Conservation (phyloP, 2,797 vertebrate genomes). For the Hippocampus kuda region DNA sequence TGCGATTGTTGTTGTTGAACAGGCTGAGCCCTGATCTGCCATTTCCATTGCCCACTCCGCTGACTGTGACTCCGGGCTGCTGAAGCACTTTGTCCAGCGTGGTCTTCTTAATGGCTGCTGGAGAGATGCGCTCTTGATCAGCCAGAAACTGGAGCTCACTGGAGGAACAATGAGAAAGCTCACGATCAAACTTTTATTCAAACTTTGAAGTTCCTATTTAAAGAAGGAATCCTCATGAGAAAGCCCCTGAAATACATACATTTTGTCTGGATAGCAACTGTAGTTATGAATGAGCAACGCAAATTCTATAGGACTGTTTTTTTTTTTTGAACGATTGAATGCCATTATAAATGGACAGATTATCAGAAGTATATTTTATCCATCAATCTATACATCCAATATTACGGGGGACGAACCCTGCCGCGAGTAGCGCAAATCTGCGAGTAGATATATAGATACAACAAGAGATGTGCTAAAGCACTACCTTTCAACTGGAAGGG, state of each 20-base stretch:
- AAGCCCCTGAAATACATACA: not conserved
- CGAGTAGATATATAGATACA: too few species aligned
- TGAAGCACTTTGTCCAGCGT: constrained; percentile 83
- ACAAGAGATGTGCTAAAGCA: too few species aligned
- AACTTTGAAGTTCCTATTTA: not conserved
- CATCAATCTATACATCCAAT: too few species aligned
- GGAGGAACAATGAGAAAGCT: constrained; percentile 7
- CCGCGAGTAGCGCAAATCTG: too few species aligned
- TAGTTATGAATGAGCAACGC: not conserved
- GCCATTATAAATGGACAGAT: not conserved
- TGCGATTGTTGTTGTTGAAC: constrained; percentile 67
- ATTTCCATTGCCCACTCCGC: constrained; percentile 49
- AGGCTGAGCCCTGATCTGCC: constrained; percentile 66
- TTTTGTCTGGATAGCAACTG: too few species aligned
- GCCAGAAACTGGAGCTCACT: constrained; percentile 85
- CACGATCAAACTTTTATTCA: not conserved
- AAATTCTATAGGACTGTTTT: not conserved
- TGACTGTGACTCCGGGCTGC: constrained; percentile 69
- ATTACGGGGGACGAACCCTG: too few species aligned
- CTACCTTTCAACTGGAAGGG: too few species aligned
- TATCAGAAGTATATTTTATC: too few species aligned
- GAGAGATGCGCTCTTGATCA: constrained; percentile 83
- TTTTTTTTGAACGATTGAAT: not conserved
- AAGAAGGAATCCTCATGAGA: not conserved
- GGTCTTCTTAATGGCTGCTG: constrained; percentile 90